Percentiles rank a stretch among this genome's conserved stretches.
Conservation (phyloP, 2,888 invertebrate species). For the Catocala sponsa region DNA sequence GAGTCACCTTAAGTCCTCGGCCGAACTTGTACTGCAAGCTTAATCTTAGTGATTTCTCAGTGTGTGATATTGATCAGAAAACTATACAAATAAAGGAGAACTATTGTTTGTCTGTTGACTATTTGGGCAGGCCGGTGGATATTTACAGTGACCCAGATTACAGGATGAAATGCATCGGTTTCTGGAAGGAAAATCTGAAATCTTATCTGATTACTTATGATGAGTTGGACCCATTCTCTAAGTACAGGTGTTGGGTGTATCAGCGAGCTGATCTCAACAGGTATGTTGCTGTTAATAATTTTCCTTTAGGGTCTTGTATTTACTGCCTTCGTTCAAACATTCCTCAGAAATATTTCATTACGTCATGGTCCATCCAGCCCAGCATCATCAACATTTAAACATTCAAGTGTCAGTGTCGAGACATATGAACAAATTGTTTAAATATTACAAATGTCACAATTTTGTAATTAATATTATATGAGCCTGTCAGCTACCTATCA, state of each 20-base stretch:
- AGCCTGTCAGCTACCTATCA: too few species aligned
- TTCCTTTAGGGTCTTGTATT: too few species aligned
- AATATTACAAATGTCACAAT: neutral
- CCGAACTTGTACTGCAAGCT: slow-evolving; percentile 97
- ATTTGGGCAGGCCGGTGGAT: slow-evolving; percentile 97
- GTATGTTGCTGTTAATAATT: slow-evolving; percentile 67
- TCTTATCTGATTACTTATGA: slow-evolving; percentile 99
- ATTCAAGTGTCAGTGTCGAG: neutral
- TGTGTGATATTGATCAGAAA: slow-evolving; percentile 98
- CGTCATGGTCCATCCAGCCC: too few species aligned
- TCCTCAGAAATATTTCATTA: too few species aligned
- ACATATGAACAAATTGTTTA: neutral
- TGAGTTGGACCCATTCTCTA: slow-evolving; percentile 97
- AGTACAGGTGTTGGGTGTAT: slow-evolving; percentile 99
- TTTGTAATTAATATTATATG: too few species aligned
- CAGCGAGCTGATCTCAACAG: slow-evolving; percentile 97
- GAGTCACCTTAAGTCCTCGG: slow-evolving; percentile 97
- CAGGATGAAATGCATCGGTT: slow-evolving; percentile 98
- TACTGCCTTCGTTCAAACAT: too few species aligned
- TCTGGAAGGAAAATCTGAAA: slow-evolving; percentile 98
- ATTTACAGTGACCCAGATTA: slow-evolving; percentile 99
- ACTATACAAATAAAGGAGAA: slow-evolving; percentile 98
- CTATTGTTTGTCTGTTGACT: slow-evolving; percentile 98
- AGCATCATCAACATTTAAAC: too few species aligned
- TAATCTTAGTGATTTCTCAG: slow-evolving; percentile 98